Evolutionary conservation across 2,888 invertebrate species (phyloP), one percentile per base, ranked within the genome.

Genomic region (Thereva nobilitata): DNA sequence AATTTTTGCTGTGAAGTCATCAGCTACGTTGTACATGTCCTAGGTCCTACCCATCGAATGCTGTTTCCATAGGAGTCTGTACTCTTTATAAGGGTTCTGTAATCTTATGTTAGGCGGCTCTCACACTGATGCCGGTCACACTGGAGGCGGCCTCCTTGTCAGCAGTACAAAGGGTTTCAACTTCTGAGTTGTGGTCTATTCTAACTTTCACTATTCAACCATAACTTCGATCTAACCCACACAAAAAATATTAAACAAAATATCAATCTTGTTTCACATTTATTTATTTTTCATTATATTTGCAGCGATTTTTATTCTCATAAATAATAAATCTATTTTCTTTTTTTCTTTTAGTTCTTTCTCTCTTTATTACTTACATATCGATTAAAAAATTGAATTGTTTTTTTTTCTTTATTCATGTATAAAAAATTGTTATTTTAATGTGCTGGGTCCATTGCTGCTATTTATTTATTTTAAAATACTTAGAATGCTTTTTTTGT

Each of bases 281-380:
- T 63, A 63, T 63, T 63, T 23, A 50, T 63, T 63, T 63, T 63
- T 63, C 37, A 47, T 59, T 59, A 59, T 59, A 49, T 49, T 59
- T 35, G 63, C 63, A 63, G 63, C 63, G 52, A 52, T 63, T 63
- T 37, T 61, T 53, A n/a, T 10, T 8, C 8, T 63, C 42, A 63
- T 63, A 63, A 63, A 63, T 63, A 63, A 63, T 63, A 63, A 49
- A 38, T 49, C 61, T 63, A 63, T 50, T 52, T 52, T 35, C n/a
- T 63, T 52, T 63, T 52, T 10, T 49, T 47, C 9, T 42, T n/a
- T 42, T 42, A 42, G 6, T 42, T 42, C 42, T 42, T 42, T 42
- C 9, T 8, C 42, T 8, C 6, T 42, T 42, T 42, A 42, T 49
- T 63, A 63, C 52, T 52, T 63, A 63, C 63, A 63, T 63, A 52